Percentiles rank a stretch among this genome's conserved stretches.
phyloP scores from a whole-genome alignment of 2,113 vertebrate species.

The Sapajus apella region DNA sequence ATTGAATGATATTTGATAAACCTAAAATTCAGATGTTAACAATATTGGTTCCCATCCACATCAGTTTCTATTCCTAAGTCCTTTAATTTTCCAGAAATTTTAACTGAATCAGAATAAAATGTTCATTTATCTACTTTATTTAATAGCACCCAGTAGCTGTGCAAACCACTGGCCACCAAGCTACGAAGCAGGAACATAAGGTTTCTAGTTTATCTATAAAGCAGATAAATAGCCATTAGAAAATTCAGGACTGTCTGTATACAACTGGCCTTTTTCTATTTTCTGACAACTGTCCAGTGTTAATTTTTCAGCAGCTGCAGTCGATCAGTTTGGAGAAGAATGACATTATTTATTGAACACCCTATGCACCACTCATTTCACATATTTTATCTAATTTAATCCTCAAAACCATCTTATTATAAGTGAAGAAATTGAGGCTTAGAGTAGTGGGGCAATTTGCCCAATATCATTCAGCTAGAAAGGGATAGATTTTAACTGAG shows the following conservation, averaged over 20 bases:
- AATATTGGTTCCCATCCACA: not conserved
- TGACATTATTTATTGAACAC: not conserved
- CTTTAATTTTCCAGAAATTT: conserved; percentile 4
- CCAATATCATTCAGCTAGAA: not conserved
- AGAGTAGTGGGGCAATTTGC: not conserved
- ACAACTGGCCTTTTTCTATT: conserved; percentile 10
- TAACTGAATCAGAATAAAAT: not conserved
- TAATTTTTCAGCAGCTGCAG: conserved; percentile 32
- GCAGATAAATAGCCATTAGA: conserved; percentile 25
- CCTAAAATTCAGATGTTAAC: conserved; percentile 8
- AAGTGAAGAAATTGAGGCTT: not conserved
- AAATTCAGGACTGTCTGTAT: not conserved
- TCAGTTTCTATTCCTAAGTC: not conserved
- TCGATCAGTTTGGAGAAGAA: not conserved
- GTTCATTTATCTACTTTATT: conserved; percentile 1
- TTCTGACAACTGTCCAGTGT: not conserved
- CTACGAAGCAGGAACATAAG: not conserved
- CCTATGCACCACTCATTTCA: not conserved
- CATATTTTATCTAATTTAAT: conserved; percentile 33
- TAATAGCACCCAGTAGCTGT: not conserved
- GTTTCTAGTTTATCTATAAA: conserved; percentile 35
- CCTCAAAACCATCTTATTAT: not conserved
- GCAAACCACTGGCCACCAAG: not conserved
- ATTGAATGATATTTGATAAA: conserved; percentile 10
- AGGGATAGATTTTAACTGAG: not conserved